Base-by-base conservation (phyloP, 1,140 invertebrate species). In the Diploscapter pachys region DNA sequence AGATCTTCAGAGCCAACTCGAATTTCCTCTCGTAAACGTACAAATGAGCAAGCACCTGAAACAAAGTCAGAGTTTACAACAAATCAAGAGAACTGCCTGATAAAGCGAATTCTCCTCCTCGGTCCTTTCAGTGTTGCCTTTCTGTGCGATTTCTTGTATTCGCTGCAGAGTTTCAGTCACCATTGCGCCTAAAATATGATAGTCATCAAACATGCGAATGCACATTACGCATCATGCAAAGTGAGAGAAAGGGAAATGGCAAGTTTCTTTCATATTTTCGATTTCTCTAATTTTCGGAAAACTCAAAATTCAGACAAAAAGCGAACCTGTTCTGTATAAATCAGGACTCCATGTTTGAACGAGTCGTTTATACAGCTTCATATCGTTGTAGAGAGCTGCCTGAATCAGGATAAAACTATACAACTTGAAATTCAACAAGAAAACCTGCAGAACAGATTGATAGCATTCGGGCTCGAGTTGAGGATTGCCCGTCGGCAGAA, bases 371-470 rank as follows among this genome's bases (percentile, higher is more conserved):
- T 85, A 85, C 8, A 90, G 89, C 80, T 90, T 87, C 51, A 91
- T 89, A 87, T 97, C 93, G 63, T 91, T 90, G 85, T 94, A 92
- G 2, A 99, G 87, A 86, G 93, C 97, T 85, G 98, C 94, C 81
- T 92, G 93, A 31, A 31, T 31, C 31, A 31, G 1, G 31, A 31
- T 31, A 31, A 31, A 31, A 31, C 31, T 31, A 31, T 31, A 31
- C 31, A 31, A 31, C 31, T 31, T 31, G 31, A 31, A 31, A 31
- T 91, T 90, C 85, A 94, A 92, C 2, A 99, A 87, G 86, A 93
- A 97, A 85, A 97, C 94, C 81, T 92, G 93, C 3, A 99, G 88
- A 54, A 99, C 93, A 89, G 94, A 92, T 88, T 98, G 95, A 87
- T 99, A 99, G 74, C 95, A 91, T 57, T 93, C 90, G 0, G 92